Conservation (phyloP, 2,113 vertebrate species). For the Crotalus horridus region DNA sequence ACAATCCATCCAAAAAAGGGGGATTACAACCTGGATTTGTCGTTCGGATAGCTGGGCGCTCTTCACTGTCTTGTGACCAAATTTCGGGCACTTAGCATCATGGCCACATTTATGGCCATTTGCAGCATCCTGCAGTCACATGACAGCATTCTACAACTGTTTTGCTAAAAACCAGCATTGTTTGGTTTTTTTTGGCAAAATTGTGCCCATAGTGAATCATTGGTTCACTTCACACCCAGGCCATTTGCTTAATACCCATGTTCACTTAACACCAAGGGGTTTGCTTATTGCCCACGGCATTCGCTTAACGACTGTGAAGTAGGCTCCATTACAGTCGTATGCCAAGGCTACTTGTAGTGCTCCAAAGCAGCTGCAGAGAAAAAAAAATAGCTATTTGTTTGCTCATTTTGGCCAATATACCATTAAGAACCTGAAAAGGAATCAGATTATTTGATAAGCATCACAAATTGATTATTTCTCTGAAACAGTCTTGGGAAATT, state of each 20-base stretch:
- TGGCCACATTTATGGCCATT: background rate
- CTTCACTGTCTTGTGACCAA: background rate
- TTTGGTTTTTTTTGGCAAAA: background rate
- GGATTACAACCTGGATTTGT: background rate
- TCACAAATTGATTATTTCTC: background rate
- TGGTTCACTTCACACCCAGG: background rate
- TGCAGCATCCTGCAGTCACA: no score
- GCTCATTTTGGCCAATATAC: background rate
- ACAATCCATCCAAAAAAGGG: background rate
- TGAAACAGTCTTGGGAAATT: background rate
- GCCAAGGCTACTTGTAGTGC: background rate
- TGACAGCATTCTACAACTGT: background rate
- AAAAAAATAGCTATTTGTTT: rapidly evolving
- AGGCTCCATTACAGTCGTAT: background rate
- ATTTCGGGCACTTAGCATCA: background rate
- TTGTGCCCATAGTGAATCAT: background rate
- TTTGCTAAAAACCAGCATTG: background rate
- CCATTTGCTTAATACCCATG: background rate
- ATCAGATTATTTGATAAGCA: background rate
- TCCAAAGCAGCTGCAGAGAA: background rate
- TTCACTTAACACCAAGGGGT: background rate
- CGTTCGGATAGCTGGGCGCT: background rate
- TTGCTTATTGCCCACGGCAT: background rate
- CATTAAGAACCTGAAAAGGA: background rate
- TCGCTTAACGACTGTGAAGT: background rate